These are phyloP conservation scores for Probaryconus sp. DNA, from an alignment of 1,140 invertebrate species.

Conservation along the genomic window DNA sequence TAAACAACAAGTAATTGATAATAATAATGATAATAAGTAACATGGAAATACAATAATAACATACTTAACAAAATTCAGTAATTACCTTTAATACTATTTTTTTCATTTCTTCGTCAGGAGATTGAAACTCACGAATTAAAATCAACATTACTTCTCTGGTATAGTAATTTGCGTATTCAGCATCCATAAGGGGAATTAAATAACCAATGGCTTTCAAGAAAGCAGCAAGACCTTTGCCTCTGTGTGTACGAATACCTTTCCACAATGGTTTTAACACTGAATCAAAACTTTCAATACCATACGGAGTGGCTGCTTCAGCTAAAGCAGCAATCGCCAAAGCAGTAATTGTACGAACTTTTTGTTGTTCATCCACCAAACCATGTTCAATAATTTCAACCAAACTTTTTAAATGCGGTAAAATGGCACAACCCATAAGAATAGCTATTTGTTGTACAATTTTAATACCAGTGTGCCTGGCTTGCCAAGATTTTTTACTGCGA, in stretches of 20 bases:
- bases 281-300: constrained; percentile 99
- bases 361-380: constrained; percentile 92
- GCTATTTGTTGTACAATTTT: constrained; percentile 99
- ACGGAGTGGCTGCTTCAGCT: constrained; percentile 98
- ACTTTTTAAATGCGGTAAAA: constrained; percentile 97
- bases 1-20: too few relatives aligned
- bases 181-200: constrained; percentile 99
- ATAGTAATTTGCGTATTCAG: constrained; percentile 99
- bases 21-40: constrained; percentile 44
- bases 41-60: constrained; percentile 16
- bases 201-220: constrained; percentile 99
- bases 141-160: constrained; percentile 99
- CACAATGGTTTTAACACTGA: constrained; percentile 99
- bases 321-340: constrained; percentile 98
- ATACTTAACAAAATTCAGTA: constrained; percentile 25
- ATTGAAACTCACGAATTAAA: constrained; percentile 99
- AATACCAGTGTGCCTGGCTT: constrained; percentile 99
- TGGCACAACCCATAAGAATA: constrained; percentile 99
- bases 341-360: constrained; percentile 97
- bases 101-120: constrained; percentile 99
- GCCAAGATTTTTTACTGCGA: constrained; percentile 99
- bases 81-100: constrained; percentile 98
- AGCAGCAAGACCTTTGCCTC: constrained; percentile 98
- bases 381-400: constrained; percentile 99
- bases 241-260: constrained; percentile 99